Percentiles rank a stretch among this genome's conserved stretches.
Evolutionary conservation across 1,140 invertebrate genomes (phyloP).

Genomic region (Drosophila kohkoa): DNA sequence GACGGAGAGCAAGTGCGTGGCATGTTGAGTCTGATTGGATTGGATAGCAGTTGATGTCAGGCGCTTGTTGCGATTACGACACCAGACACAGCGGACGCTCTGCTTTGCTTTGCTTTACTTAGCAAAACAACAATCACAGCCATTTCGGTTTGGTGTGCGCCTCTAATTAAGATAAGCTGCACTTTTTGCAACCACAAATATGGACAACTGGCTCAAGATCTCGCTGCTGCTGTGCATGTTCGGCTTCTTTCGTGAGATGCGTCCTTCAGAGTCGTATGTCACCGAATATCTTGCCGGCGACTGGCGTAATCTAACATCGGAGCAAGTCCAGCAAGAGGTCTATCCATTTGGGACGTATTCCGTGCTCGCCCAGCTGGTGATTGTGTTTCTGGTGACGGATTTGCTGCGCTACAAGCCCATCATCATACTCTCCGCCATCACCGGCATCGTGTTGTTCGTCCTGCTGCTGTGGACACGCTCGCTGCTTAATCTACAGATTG

Average conservation of each 20-base stretch:
- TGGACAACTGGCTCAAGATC: slow-evolving; percentile 88
- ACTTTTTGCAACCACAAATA: slow-evolving; percentile 44
- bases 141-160: not conserved
- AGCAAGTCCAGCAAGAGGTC: slow-evolving; percentile 89
- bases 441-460: slow-evolving; percentile 73
- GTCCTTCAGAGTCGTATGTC: slow-evolving; percentile 93
- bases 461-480: slow-evolving; percentile 84
- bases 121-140: too few species aligned
- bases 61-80: slow-evolving; percentile 38
- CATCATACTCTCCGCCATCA: slow-evolving; percentile 90
- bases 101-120: not conserved
- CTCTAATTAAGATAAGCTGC: slow-evolving; percentile 1
- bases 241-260: slow-evolving; percentile 92
- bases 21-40: not conserved
- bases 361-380: slow-evolving; percentile 89
- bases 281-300: slow-evolving; percentile 90
- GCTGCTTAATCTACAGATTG: slow-evolving; percentile 85
- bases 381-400: slow-evolving; percentile 94
- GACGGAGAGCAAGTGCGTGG: not conserved
- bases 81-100: not conserved
- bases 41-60: slow-evolving; percentile 38
- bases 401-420: slow-evolving; percentile 94
- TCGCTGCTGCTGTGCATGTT: slow-evolving; percentile 91
- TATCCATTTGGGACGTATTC: slow-evolving; percentile 94
- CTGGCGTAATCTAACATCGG: slow-evolving; percentile 90